phyloP scores from a whole-genome alignment of 1,140 invertebrate genomes.

The Caenorhabditis brenneri region DNA sequence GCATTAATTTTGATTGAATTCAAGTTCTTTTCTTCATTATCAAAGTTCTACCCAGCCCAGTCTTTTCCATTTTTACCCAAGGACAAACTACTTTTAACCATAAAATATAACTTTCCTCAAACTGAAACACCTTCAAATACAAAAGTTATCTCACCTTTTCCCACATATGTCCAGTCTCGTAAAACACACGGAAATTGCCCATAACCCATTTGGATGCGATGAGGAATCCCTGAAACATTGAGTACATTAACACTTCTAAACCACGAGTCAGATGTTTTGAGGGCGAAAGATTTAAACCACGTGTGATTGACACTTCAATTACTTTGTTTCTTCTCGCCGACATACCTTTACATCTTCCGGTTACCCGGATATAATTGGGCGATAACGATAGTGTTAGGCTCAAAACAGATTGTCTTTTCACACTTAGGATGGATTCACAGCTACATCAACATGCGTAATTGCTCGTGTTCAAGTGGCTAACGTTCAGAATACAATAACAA shows the following conservation, averaged over 20 bases:
- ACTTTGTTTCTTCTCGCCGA: neutral
- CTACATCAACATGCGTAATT: neutral
- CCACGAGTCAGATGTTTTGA: neutral
- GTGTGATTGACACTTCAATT: slow-evolving; percentile 2
- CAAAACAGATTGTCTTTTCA: slow-evolving; percentile 41
- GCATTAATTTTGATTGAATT: no score
- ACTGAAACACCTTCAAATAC: no score
- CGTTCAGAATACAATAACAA: neutral
- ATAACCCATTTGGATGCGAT: slow-evolving; percentile 82
- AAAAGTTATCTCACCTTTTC: slow-evolving; percentile 65
- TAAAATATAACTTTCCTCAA: no score
- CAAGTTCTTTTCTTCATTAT: no score
- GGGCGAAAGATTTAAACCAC: neutral
- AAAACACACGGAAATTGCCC: slow-evolving; percentile 82
- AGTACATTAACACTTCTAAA: neutral
- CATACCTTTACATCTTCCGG: neutral
- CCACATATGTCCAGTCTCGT: slow-evolving; percentile 77
- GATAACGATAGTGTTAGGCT: neutral
- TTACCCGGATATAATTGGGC: neutral
- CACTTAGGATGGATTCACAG: slow-evolving; percentile 17
- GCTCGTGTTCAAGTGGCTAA: slow-evolving; percentile 14
- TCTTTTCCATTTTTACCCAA: no score
- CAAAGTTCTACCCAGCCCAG: no score
- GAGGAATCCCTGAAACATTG: slow-evolving; percentile 74
- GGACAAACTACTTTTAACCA: no score